phyloP scores from a whole-genome alignment of 2,113 vertebrate species.

The Gila orcuttii region DNA sequence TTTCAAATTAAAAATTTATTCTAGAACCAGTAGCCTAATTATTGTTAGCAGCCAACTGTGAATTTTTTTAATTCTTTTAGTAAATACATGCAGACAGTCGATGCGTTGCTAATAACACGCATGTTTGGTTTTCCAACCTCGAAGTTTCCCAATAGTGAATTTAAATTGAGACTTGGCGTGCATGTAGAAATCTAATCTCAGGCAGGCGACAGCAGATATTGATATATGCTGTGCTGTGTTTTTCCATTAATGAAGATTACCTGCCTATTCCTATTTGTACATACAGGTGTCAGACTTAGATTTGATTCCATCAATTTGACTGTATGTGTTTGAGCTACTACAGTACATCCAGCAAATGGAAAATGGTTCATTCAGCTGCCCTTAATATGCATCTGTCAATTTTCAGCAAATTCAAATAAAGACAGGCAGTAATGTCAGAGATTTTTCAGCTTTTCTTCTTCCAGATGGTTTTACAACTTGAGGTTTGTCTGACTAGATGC shows the following conservation, averaged over 20 bases:
- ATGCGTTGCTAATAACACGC: conserved; percentile 7
- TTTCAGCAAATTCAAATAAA: conserved; percentile 46
- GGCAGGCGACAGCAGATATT: conserved; percentile 73
- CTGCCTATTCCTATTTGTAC: conserved; percentile 76
- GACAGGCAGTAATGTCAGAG: conserved; percentile 43
- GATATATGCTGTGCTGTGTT: conserved; percentile 73
- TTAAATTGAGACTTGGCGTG: conserved; percentile 77
- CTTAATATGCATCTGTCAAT: conserved; percentile 43
- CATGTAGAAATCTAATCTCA: conserved; percentile 80
- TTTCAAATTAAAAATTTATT: neutral
- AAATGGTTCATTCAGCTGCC: conserved; percentile 40
- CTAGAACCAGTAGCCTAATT: neutral
- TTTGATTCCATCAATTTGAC: conserved; percentile 79
- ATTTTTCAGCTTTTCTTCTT: conserved; percentile 36
- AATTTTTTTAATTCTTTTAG: conserved; percentile 19
- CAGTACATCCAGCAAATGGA: conserved; percentile 62
- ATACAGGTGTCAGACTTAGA: conserved; percentile 77
- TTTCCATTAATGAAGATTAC: conserved; percentile 76
- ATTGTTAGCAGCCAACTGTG: neutral
- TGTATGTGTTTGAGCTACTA: conserved; percentile 70
- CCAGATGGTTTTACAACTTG: conserved; percentile 11
- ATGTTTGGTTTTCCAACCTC: conserved; percentile 32
- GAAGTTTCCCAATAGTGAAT: conserved; percentile 63
- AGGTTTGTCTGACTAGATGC: conserved; percentile 7
- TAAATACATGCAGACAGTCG: conserved; percentile 1